A percentile compares a stretch with the other conserved stretches of the same genome.
These are phyloP conservation scores for Alloplasta piceator DNA, from an alignment of 2,888 invertebrate genomes.

Conservation along the genomic window DNA sequence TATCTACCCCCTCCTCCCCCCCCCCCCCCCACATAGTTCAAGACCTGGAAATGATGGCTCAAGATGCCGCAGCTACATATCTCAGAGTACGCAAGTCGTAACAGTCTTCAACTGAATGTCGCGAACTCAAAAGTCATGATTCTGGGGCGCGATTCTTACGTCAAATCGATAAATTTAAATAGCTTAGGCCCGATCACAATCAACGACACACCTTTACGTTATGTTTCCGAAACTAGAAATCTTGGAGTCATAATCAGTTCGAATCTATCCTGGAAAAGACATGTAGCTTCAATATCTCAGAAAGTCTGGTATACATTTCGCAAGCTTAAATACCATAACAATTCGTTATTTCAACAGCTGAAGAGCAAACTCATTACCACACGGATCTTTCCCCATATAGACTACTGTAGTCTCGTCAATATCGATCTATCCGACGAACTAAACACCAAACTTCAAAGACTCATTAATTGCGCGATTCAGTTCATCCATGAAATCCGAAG, in stretches of 20 bases:
- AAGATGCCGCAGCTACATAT: not conserved
- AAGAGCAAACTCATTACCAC: too few relatives aligned
- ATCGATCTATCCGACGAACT: not conserved
- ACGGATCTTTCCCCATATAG: not conserved
- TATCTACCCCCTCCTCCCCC: not conserved
- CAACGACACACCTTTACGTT: not conserved
- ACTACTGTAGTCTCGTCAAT: slow-evolving; percentile 13
- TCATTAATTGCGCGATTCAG: not conserved
- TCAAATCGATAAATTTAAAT: not conserved
- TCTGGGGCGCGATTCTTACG: slow-evolving; percentile 16
- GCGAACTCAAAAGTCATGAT: slow-evolving; percentile 21
- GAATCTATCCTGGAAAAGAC: slow-evolving; percentile 20
- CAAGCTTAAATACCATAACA: not conserved
- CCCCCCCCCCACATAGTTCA: not conserved
- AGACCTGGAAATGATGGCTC: not conserved
- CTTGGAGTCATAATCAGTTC: slow-evolving; percentile 15
- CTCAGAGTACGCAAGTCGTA: not conserved
- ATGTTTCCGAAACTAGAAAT: not conserved
- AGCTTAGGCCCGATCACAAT: not conserved
- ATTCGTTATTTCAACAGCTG: not conserved
- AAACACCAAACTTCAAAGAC: too few relatives aligned
- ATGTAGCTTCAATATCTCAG: not conserved
- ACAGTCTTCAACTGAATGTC: slow-evolving; percentile 7
- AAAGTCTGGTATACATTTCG: slow-evolving; percentile 2
- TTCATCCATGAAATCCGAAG: too few relatives aligned